Evolutionary conservation across 2,797 vertebrate genomes (phyloP), one percentile per base, ranked within the genome.

Genomic region (Ptychadena robeensis): DNA sequence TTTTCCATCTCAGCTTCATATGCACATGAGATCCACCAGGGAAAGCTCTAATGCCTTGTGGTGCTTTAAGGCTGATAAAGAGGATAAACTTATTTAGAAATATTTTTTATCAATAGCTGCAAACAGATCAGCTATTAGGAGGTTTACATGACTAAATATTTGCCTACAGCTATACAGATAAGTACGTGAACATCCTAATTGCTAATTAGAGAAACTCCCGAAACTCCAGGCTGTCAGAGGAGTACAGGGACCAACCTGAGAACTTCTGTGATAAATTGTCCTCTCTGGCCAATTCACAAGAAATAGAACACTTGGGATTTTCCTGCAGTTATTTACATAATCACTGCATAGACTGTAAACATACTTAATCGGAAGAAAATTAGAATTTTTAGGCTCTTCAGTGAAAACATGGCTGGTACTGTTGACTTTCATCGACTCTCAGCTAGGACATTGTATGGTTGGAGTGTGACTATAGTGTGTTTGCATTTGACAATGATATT

Each of bases 131-230:
- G 64, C 31, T 34, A 8, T 66, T 66, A 30, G 22, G 64, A 18
- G 30, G 9, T 66, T 32, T 68, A 35, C 66, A 38, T 35, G 9
- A 32, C 66, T 68, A 68, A 38, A n/a, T 31, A 37, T 68, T 68
- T 68, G 66, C 66, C 32, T 38, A 11, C 14, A 18, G 34, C 18
- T 68, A 68, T 25, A 37, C 8, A 68, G n/a, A 37, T 18, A 37
- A 59, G 34, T 22, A 66, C 15, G 4, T 66, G 64, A 34, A 66
- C 18, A 32, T 66, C 31, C 34, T 66, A 37, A 38, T 68, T 63
- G 72, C 38, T 75, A 64, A 75, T 75, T 75, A 75, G 28, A 38
- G 14, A 63, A 75, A 38, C 35, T n/a, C 73, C 25, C 34, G 30
- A 64, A 63, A 28, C 73, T 30, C 32, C 9, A 75, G 73, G 25